Conservation (phyloP, 1,140 invertebrate species). For the Tyrophagus putrescentiae region DNA sequence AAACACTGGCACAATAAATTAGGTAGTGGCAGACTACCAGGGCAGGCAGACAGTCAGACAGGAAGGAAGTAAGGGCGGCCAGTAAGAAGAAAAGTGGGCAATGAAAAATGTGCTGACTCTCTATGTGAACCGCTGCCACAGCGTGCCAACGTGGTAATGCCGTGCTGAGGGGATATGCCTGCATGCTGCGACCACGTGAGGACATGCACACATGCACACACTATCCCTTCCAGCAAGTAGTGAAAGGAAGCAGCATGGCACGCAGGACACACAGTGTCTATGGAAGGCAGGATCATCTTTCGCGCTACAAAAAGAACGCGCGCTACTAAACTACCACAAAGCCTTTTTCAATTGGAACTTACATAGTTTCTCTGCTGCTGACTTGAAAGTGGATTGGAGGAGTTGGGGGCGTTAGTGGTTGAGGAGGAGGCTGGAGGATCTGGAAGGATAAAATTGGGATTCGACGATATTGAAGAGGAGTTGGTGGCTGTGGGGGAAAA, state of each 20-base stretch:
- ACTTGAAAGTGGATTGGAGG: background rate
- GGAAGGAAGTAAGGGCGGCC: too few relatives aligned
- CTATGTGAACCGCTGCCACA: too few relatives aligned
- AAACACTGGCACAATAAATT: too few relatives aligned
- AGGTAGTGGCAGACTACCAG: too few relatives aligned
- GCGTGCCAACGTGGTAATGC: too few relatives aligned
- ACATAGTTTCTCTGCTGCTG: conserved; percentile 11
- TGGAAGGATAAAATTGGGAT: conserved; percentile 6
- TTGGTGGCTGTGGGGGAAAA: background rate
- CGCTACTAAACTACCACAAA: background rate
- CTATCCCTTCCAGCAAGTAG: too few relatives aligned
- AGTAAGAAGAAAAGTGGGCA: too few relatives aligned
- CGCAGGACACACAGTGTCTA: background rate
- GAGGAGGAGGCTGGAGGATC: background rate
- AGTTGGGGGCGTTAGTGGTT: background rate
- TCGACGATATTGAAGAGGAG: conserved; percentile 12
- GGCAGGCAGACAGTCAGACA: too few relatives aligned
- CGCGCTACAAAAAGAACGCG: background rate
- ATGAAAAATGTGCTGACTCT: too few relatives aligned
- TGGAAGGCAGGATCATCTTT: background rate
- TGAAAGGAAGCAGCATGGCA: conserved; percentile 4
- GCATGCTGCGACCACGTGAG: too few relatives aligned
- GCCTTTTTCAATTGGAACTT: background rate
- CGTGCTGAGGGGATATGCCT: too few relatives aligned
- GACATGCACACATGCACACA: too few relatives aligned